These are phyloP conservation scores for Diarsia brunnea DNA, from an alignment of 2,888 invertebrate genomes.

Conservation along the genomic window DNA sequence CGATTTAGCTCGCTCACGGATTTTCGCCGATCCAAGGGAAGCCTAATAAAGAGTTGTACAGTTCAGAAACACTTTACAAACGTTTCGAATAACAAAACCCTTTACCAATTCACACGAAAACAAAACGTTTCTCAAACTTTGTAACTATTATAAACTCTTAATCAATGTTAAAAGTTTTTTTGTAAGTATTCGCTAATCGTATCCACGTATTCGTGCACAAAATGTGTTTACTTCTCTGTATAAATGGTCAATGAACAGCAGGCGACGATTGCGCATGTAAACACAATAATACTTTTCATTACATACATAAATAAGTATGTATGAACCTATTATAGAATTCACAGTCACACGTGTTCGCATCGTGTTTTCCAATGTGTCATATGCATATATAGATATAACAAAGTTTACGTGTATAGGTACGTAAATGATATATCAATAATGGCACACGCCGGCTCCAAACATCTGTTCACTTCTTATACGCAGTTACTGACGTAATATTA, in stretches of 20 bases:
- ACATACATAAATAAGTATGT: constrained; percentile 46
- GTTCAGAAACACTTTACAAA: constrained; percentile 45
- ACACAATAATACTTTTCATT: constrained; percentile 58
- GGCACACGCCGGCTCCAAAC: constrained; percentile 50
- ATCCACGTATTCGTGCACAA: constrained; percentile 6
- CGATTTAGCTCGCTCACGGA: constrained; percentile 55
- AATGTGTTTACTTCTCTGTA: constrained; percentile 27
- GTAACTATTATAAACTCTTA: constrained; percentile 27
- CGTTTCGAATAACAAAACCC: constrained; percentile 40
- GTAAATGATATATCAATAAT: constrained; percentile 33
- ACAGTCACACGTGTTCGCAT: constrained; percentile 68
- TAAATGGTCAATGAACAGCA: constrained; percentile 67
- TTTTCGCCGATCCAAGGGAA: constrained; percentile 51
- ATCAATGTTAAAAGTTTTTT: constrained; percentile 19
- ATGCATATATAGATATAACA: constrained; percentile 42
- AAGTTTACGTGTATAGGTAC: constrained; percentile 31
- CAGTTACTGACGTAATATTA: constrained; percentile 59
- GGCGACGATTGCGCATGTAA: constrained; percentile 61
- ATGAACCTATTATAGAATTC: constrained; percentile 51
- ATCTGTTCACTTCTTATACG: constrained; percentile 54
- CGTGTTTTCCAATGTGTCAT: constrained; percentile 68
- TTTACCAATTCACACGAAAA: constrained; percentile 39
- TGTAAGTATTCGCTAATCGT: constrained; percentile 33
- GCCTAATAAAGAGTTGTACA: constrained; percentile 56
- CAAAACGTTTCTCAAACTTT: constrained; percentile 23